phyloP scores from a whole-genome alignment of 2,797 vertebrate genomes.

The Tinamus major region DNA sequence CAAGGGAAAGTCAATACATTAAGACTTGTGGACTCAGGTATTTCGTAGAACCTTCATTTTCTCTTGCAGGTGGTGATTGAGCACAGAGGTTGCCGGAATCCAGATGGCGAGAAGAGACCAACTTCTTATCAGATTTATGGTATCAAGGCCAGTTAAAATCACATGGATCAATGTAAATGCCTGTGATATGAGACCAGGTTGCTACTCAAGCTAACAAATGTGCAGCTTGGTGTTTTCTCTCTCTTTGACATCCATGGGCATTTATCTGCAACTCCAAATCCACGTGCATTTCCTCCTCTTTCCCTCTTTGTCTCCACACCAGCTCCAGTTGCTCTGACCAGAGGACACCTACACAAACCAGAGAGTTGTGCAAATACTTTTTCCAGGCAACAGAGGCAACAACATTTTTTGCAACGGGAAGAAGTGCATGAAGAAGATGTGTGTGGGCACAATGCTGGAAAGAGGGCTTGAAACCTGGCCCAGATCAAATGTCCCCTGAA shows the following conservation, averaged over 20 bases:
- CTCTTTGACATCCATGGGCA: not conserved
- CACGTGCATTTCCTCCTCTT: not conserved
- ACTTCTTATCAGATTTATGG: not conserved
- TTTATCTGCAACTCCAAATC: not conserved
- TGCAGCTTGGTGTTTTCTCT: rapidly evolving
- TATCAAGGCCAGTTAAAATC: not conserved
- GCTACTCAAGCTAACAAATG: not conserved
- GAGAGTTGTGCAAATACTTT: not conserved
- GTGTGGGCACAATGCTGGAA: not conserved
- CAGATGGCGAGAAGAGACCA: not conserved
- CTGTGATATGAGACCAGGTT: not conserved
- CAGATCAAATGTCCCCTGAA: not conserved
- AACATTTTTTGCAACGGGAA: not conserved
- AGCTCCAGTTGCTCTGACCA: not conserved
- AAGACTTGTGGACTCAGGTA: not conserved
- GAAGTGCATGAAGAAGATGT: not conserved
- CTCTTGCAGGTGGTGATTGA: not conserved
- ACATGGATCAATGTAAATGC: not conserved
- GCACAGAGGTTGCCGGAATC: not conserved
- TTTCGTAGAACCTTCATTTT: not conserved
- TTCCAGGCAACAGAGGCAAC: rapidly evolving
- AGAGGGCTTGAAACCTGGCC: not conserved
- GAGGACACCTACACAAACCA: not conserved
- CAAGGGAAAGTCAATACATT: not conserved
- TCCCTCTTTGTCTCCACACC: not conserved